Percentiles rank a stretch among this genome's conserved stretches.
phyloP scores from a whole-genome alignment of 2,797 vertebrate species.

The Oophaga sylvatica region DNA sequence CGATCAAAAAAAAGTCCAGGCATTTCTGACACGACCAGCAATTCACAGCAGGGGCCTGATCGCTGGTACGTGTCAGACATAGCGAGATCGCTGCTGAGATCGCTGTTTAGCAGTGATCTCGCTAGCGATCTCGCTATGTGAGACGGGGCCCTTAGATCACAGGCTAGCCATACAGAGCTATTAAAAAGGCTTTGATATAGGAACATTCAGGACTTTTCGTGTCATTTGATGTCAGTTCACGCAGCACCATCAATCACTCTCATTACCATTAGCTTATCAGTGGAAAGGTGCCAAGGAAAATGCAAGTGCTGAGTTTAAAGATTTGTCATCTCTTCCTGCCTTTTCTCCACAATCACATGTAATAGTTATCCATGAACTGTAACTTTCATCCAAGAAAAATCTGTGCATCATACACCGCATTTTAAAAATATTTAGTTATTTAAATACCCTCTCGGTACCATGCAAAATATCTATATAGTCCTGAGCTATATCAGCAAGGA shows the following conservation, averaged over 20 bases:
- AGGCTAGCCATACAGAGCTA: constrained; percentile 8
- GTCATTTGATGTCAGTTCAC: constrained; percentile 33
- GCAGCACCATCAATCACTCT: not conserved
- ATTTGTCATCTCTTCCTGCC: not conserved
- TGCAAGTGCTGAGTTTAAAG: constrained; percentile 23
- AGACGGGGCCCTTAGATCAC: constrained; percentile 2
- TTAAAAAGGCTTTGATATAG: constrained; percentile 38
- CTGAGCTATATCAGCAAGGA: not conserved
- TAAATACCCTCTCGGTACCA: not conserved
- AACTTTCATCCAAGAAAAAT: not conserved
- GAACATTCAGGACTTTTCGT: not conserved
- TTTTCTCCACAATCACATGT: not conserved
- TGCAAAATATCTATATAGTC: not conserved
- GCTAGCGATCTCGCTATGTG: no score
- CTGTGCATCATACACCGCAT: not conserved
- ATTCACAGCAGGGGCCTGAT: no score
- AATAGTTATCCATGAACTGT: not conserved
- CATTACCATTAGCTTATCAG: constrained; percentile 15
- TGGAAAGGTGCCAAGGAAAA: constrained; percentile 14
- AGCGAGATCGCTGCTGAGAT: no score
- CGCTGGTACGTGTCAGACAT: no score
- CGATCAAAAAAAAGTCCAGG: no score
- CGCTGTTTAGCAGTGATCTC: no score
- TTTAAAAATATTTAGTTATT: not conserved
- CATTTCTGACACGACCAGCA: no score